Evolutionary conservation across 1,140 invertebrate species (phyloP).

Genomic region (Riptortus pedestris): DNA sequence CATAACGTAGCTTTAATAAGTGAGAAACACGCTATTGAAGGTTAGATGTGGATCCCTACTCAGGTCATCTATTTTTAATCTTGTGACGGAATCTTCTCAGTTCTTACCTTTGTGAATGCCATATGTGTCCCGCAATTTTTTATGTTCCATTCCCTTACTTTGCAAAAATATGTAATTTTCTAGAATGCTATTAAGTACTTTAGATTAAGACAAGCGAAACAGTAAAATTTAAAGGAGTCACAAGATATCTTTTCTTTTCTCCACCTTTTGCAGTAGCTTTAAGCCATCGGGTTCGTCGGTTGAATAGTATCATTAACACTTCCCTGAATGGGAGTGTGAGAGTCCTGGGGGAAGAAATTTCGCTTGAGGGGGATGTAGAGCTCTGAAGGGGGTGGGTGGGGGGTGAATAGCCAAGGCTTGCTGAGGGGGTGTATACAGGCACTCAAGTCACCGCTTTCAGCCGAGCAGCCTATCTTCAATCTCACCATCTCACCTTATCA

Average conservation of each 20-base stretch:
- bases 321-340: neutral
- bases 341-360: neutral
- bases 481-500: slow-evolving; percentile 13
- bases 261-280: neutral
- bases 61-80: too few species aligned
- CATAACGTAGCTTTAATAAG: too few species aligned
- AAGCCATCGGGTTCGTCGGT: neutral
- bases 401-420: neutral
- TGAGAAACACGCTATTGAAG: too few species aligned
- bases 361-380: neutral
- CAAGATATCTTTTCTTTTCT: neutral
- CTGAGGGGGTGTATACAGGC: too few species aligned
- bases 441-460: slow-evolving; percentile 7
- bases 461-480: slow-evolving; percentile 9
- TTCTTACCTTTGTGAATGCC: too few species aligned
- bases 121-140: neutral
- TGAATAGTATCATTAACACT: slow-evolving; percentile 8
- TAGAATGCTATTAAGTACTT: too few species aligned
- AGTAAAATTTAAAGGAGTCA: too few species aligned
- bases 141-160: neutral
- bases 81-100: too few species aligned
- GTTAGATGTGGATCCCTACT: too few species aligned
- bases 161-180: too few species aligned
- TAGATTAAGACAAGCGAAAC: too few species aligned
- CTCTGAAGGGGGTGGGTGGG: neutral